A percentile compares a stretch with the other conserved stretches of the same genome.
phyloP scores from a whole-genome alignment of 1,140 invertebrate species.

The Pseudomyrmex flavicornis region DNA sequence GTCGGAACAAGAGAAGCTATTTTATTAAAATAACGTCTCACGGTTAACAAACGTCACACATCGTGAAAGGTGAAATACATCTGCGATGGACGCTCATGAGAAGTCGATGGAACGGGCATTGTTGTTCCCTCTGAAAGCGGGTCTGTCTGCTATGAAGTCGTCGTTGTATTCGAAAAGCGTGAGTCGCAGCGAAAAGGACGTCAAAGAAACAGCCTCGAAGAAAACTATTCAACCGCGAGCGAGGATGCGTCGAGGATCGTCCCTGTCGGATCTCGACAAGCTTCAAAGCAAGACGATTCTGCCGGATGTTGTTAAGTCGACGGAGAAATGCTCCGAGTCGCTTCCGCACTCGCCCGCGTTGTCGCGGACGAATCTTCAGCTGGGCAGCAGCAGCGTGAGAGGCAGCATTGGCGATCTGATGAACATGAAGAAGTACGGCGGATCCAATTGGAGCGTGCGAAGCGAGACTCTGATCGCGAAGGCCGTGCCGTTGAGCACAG shows the following conservation, averaged over 20 bases:
- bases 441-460: slow-evolving; percentile 88
- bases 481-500: slow-evolving; percentile 90
- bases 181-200: slow-evolving; percentile 66
- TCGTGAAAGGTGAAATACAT: not conserved
- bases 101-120: slow-evolving; percentile 86
- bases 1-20: not conserved
- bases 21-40: slow-evolving; percentile 9
- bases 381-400: slow-evolving; percentile 82
- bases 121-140: slow-evolving; percentile 87
- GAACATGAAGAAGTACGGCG: slow-evolving; percentile 90
- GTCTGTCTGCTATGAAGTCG: slow-evolving; percentile 87
- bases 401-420: slow-evolving; percentile 92
- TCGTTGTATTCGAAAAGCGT: slow-evolving; percentile 82
- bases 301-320: slow-evolving; percentile 85
- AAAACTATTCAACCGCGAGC: slow-evolving; percentile 79
- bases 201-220: slow-evolving; percentile 70
- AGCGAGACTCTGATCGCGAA: slow-evolving; percentile 89
- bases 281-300: slow-evolving; percentile 81
- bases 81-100: slow-evolving; percentile 78
- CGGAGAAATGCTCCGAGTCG: slow-evolving; percentile 84
- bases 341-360: slow-evolving; percentile 86
- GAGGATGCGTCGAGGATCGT: slow-evolving; percentile 89
- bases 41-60: not conserved
- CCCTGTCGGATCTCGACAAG: slow-evolving; percentile 90
- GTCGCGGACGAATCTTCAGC: slow-evolving; percentile 84